Evolutionary conservation across 2,797 vertebrate genomes (phyloP).

Genomic region (Premnoplex brunnescens): DNA sequence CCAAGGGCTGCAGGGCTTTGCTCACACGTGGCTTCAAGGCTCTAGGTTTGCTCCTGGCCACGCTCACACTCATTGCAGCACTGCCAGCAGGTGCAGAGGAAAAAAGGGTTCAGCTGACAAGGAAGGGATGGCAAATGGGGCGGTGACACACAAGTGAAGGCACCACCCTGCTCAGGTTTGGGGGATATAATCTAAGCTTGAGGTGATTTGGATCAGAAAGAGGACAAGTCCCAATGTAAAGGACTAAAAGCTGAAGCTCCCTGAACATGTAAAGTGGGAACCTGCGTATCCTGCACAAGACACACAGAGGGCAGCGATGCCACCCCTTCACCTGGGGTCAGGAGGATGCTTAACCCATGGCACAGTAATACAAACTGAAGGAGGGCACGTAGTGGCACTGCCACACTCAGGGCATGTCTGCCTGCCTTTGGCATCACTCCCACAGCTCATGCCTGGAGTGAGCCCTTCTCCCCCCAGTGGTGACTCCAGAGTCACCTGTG

Average conservation of each 20-base stretch:
- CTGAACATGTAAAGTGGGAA: fast-evolving
- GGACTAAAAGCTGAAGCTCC: not conserved
- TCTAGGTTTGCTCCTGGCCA: not conserved
- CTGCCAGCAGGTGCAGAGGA: not conserved
- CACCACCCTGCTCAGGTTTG: not conserved
- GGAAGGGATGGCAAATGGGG: not conserved
- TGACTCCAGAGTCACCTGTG: fast-evolving
- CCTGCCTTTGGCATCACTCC: not conserved
- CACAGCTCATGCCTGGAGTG: not conserved
- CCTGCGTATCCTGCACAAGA: not conserved
- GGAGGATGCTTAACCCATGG: not conserved
- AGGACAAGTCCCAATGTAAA: not conserved
- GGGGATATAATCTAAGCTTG: not conserved
- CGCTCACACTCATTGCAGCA: fast-evolving
- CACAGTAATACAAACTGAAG: fast-evolving
- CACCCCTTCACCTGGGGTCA: fast-evolving
- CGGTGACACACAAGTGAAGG: not conserved
- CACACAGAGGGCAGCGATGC: fast-evolving
- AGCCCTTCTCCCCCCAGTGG: not conserved
- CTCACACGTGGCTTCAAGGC: too few species aligned
- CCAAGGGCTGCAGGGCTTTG: not conserved
- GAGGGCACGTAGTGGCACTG: not conserved
- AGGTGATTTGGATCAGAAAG: not conserved
- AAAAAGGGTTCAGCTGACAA: fast-evolving
- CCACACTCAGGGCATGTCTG: not conserved